These are phyloP conservation scores for Teleogryllus oceanicus DNA, from an alignment of 2,888 invertebrate genomes.

Conservation along the genomic window DNA sequence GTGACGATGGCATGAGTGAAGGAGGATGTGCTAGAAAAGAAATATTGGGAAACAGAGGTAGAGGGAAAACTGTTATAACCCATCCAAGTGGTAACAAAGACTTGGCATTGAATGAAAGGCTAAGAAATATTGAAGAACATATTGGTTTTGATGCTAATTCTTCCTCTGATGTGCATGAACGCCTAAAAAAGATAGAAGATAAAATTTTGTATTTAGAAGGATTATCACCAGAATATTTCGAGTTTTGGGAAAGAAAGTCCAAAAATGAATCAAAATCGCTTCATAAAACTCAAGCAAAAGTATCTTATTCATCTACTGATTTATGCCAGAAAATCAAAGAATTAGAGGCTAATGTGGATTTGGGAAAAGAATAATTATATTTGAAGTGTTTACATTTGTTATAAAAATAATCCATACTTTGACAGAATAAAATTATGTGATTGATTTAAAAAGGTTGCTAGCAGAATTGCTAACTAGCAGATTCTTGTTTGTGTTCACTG, in stretches of 20 bases:
- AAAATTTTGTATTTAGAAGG: slow-evolving; percentile 68
- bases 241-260: slow-evolving; percentile 40
- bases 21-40: not conserved
- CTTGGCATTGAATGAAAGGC: slow-evolving; percentile 64
- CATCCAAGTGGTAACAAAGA: not conserved
- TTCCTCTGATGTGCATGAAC: slow-evolving; percentile 61
- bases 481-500: too few relatives aligned
- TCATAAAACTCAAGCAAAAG: not conserved
- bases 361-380: too few relatives aligned
- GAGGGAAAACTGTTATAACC: not conserved
- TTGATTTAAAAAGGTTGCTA: too few relatives aligned
- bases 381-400: too few relatives aligned
- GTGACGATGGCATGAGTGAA: not conserved
- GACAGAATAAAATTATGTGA: too few relatives aligned
- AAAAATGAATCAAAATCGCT: not conserved
- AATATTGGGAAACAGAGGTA: not conserved
- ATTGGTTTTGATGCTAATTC: slow-evolving; percentile 52
- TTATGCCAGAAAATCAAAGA: not conserved
- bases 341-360: not conserved
- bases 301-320: not conserved
- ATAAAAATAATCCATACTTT: too few relatives aligned
- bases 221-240: slow-evolving; percentile 75
- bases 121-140: slow-evolving; percentile 62
- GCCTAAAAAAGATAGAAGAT: slow-evolving; percentile 72
- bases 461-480: too few relatives aligned